Evolutionary conservation across 2,797 vertebrate species (phyloP).

Genomic region (Melanogrammus aeglefinus): DNA sequence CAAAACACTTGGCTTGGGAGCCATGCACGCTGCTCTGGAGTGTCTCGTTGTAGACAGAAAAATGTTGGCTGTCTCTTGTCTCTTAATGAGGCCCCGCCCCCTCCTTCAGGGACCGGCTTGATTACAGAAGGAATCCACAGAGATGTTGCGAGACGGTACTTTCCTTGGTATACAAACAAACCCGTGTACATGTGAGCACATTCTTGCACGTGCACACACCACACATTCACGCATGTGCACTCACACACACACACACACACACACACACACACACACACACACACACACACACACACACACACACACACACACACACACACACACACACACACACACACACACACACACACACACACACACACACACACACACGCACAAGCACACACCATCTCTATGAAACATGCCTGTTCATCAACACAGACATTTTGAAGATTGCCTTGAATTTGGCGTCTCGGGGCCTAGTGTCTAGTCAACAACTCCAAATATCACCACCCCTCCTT

Average conservation of each 20-base stretch:
- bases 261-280: neutral
- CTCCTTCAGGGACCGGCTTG: conserved; percentile 25
- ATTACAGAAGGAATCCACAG: conserved; percentile 41
- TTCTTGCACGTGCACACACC: neutral
- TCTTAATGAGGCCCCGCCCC: conserved; percentile 6
- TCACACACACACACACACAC: neutral
- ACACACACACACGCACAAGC: neutral
- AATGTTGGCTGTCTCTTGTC: neutral
- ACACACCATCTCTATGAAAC: neutral
- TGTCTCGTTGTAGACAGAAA: neutral
- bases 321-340: neutral
- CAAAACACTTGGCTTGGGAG: neutral
- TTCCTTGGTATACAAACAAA: conserved; percentile 39
- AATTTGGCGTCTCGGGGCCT: conserved; percentile 8
- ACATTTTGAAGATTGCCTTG: conserved; percentile 21
- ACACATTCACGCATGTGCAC: neutral
- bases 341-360: neutral
- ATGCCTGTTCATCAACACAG: conserved; percentile 4
- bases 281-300: neutral
- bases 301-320: no score
- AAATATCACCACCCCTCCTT: no score
- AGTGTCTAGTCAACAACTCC: conserved; percentile 23
- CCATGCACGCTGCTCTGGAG: neutral
- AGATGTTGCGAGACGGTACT: conserved; percentile 28
- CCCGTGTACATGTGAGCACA: neutral